Base-by-base conservation (phyloP, 2,113 vertebrate genomes). In the Synodontis membranacea region DNA sequence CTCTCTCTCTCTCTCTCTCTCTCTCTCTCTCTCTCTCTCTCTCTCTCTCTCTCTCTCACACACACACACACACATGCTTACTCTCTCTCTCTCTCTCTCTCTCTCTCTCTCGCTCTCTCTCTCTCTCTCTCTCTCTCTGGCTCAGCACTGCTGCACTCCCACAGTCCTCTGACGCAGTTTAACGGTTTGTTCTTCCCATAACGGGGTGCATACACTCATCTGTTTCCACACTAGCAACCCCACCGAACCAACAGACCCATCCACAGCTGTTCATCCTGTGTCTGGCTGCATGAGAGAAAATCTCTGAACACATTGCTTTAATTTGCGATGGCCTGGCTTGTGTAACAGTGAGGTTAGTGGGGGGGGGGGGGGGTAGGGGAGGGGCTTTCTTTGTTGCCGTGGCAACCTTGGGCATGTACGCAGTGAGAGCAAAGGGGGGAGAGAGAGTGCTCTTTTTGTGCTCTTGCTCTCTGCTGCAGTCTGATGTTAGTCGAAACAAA, bases 261-360 rank as follows among this genome's bases (percentile, higher is more conserved):
- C 60, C 46, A 80, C 87, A 89, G 89, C 83, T 90, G 82, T 88
- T 88, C 37, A 14, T 58, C 54, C 75, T 23, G 46, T 28, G 70
- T 60, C 37, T 80, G 78, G 58, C 44, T 85, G 84, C 86, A 82
- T 25, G 34, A 76, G 66, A 83, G 83, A 56, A 31, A 50, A 75
- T n/a, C 64, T 37, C 39, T 48, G 70, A 84, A 88, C 88, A 89
- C 74, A 82, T 89, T 89, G 90, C 89, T 92, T 92, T 87, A 88
- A 90, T 90, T 91, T 84, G 85, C 11, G 58, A 82, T 83, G 70
- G 84, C 48, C 42, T 74, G 52, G 84, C 58, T 90, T 9, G n/a
- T 34, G 58, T 88, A 82, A 87, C 80, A 37, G n/a, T 11, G 17
- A 46, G 39, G 64, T 50, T 58, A n/a, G n/a, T n/a, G n/a, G 62